Evolutionary conservation across 2,888 invertebrate species (phyloP), one percentile per base, ranked within the genome.

Genomic region (Pollenia amentaria): DNA sequence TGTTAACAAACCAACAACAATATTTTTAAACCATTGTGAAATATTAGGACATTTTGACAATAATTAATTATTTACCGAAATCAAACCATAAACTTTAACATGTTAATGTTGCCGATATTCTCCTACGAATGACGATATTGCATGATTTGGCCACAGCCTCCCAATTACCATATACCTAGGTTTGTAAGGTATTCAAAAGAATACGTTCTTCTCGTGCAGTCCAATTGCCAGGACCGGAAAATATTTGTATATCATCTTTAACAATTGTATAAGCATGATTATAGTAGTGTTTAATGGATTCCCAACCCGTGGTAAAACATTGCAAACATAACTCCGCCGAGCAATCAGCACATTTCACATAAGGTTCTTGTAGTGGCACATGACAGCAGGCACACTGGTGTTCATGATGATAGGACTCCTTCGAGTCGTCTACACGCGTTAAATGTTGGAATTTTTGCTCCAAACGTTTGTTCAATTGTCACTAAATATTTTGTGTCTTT

Each of bases 101-200:
- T 96, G 95, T 91, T 98, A 98, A 94, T 98, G 98, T 73, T 95
- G 95, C 88, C 96, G 95, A 91, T 97, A 96, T 91, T 98, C 97
- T 0, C 95, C 93, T 18, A 95, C 0, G 95, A 86, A 14, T 95
- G 90, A 0, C 95, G 90, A 95, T 95, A 95, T 85, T 95, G 94
- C 80, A 94, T 84, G 95, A 94, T 90, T 95, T 95, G 0, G 96
- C 94, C 72, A 97, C 95, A 84, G 96, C 96, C 83, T 95, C 94
- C 97, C 98, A 98, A 92, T 98, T 98, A 2, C 97, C 97, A 89
- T 96, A 96, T 2, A 97, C 97, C 89, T 95, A 95, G 60, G 95
- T 94, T 83, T 95, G 94, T 38, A 97, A 91, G 0, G 96, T 95
- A 65, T 96, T 95, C 3, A 98, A 92, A 21, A 98, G 92, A 76